Conservation (phyloP, 2,888 invertebrate species). For the Drosophila rellima region DNA sequence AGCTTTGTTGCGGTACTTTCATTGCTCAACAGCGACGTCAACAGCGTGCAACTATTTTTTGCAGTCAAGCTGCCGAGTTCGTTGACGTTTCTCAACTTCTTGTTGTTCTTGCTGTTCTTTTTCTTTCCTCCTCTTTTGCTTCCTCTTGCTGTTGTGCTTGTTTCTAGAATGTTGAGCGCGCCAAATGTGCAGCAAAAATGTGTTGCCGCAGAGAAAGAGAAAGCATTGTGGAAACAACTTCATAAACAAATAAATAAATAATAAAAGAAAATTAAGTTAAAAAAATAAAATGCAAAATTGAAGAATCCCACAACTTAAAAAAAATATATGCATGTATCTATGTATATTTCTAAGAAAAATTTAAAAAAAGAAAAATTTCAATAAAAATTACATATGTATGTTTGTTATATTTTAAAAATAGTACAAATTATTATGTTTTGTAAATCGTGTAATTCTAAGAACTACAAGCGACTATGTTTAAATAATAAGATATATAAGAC, state of each 20-base stretch:
- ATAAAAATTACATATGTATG: no score
- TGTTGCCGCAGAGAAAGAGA: constrained; percentile 69
- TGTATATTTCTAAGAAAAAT: no score
- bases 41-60: constrained; percentile 52
- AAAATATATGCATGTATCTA: no score
- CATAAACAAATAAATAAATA: background rate
- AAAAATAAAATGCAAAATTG: no score
- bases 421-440: no score
- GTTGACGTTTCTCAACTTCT: constrained; percentile 61
- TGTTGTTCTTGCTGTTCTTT: constrained; percentile 8
- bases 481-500: no score
- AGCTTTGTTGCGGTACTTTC: constrained; percentile 79
- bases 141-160: constrained; percentile 19
- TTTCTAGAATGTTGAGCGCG: constrained; percentile 72
- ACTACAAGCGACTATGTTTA: no score
- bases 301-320: no score
- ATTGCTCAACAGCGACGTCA: constrained; percentile 68
- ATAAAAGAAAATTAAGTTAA: background rate
- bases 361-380: no score
- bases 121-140: background rate
- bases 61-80: constrained; percentile 61
- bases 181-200: constrained; percentile 42
- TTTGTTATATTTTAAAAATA: no score
- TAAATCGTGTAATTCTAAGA: no score
- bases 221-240: constrained; percentile 49